Evolutionary conservation across 2,797 vertebrate genomes (phyloP), one percentile per base, ranked within the genome.

Genomic region (Pyrocephalus nanus): DNA sequence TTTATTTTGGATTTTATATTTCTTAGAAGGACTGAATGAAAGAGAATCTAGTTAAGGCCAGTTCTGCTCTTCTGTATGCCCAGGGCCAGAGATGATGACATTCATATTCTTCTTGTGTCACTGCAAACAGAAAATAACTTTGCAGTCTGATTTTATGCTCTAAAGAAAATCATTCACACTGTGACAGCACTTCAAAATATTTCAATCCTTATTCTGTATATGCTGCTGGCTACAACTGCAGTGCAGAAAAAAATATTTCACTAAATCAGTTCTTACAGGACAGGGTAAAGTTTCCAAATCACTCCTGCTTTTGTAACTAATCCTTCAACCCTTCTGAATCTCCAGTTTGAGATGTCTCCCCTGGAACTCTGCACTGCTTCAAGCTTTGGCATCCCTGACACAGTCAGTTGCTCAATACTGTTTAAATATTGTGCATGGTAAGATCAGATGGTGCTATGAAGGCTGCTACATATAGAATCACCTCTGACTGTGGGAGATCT

Each of bases 171-270:
- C 77, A 92, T 91, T 96, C 93, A 92, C 88, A 81, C 87, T 91
- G 90, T 94, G 96, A 93, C 90, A 96, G 92, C 76, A 82, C 94
- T 96, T 94, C 95, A 95, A 94, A 96, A 92, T 93, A 94, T 92
- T 95, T 95, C 95, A 88, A 80, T 95, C 88, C 88, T 92, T 83
- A 88, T 89, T 93, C 90, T 95, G 67, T 91, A 48, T 93, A 81
- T 89, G 91, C 94, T 96, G 67, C 83, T 96, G 95, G 92, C 95
- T 90, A 95, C 65, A 48, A 84, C 82, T 85, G 91, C 85, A 88
- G 83, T 34, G 50, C 64, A 94, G 71, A 77, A 82, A 69, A 93
- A 70, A 93, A 51, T 0, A 11, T 62, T 90, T 88, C 93, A 88
- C 57, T 93, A 76, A 81, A 92, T 90, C 86, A 78, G 69, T 87